Evolutionary conservation across 2,888 invertebrate genomes (phyloP), one percentile per base, ranked within the genome.

Genomic region (Eudemis profundana): DNA sequence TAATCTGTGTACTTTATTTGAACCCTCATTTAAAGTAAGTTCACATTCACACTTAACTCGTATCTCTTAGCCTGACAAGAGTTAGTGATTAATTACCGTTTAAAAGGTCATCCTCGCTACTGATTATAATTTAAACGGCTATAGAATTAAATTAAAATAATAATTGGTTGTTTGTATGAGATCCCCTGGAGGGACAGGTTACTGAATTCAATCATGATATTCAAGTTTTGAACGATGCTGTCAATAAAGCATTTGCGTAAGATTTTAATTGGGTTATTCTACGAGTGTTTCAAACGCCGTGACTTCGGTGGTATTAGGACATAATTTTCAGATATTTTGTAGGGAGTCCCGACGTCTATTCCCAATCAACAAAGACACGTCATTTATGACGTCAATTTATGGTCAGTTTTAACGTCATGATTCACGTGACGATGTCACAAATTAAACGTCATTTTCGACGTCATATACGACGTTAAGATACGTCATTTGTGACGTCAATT

Each of bases 21-120:
- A 54, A 54, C 42, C 23, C 54, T 19, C 42, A 56, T 56, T 56
- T 29, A 56, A 17, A 44, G 29, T 42, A 7, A 42, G 15, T 44
- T 56, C 42, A 44, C 56, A 27, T 44, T 56, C 42, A 44, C 56
- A 27, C 51, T 36, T 51, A 51, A 19, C 51, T 51, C n/a, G 44
- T 29, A 56, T 56, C 44, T 44, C 8, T 27, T 17, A 17, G 15
- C 10, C 27, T 23, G 53, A 10, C 51, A 40, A 14, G 1, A 23
- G 33, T 33, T 33, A 33, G 27, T 44, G 44, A 56, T 56, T 56
- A 47, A 59, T 36, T 36, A 14, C 21, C 15, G 23, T 47, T 59
- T 59, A 47, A 59, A 57, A 59, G 57, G 57, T 47, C 57, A 59
- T 59, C 57, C 27, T 33, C 2, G 33, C 36, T 47, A 36, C 46